A percentile compares a stretch with the other conserved stretches of the same genome.
These are phyloP conservation scores for Philopedon plagiatum DNA, from an alignment of 2,888 invertebrate genomes.

Conservation along the genomic window DNA sequence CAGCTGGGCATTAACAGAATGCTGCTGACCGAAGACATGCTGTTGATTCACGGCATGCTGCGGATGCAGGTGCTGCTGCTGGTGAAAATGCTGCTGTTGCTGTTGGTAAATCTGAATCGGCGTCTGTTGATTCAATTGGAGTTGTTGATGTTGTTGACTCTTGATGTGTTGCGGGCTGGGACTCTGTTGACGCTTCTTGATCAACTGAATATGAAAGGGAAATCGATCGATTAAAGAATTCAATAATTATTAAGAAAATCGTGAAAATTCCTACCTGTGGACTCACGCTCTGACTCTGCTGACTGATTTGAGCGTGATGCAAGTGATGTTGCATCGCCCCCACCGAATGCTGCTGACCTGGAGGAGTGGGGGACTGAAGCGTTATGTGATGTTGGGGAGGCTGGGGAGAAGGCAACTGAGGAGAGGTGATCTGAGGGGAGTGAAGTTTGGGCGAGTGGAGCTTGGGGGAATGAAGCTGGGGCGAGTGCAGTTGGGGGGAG, in stretches of 20 bases:
- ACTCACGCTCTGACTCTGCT: slow-evolving; percentile 24
- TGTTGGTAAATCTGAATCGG: slow-evolving; percentile 41
- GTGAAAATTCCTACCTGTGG: slow-evolving; percentile 30
- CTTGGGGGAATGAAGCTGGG: slow-evolving; percentile 48
- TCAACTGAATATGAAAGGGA: too few relatives aligned
- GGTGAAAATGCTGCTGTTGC: slow-evolving; percentile 56
- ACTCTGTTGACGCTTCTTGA: slow-evolving; percentile 30
- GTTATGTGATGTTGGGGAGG: slow-evolving; percentile 31
- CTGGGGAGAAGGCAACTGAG: slow-evolving; percentile 55
- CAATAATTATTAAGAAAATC: too few relatives aligned
- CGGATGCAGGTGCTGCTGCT: slow-evolving; percentile 59
- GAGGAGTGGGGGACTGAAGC: neutral
- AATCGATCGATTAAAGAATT: too few relatives aligned
- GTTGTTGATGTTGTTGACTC: slow-evolving; percentile 57
- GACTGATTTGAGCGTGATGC: slow-evolving; percentile 24
- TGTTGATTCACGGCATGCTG: slow-evolving; percentile 43
- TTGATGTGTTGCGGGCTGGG: slow-evolving; percentile 51
- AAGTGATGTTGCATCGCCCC: slow-evolving; percentile 27
- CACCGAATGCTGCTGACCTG: slow-evolving; percentile 13
- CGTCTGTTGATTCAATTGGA: slow-evolving; percentile 38
- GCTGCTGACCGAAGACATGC: slow-evolving; percentile 60
- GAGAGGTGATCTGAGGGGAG: slow-evolving; percentile 39
- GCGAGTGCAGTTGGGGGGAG: slow-evolving; percentile 52
- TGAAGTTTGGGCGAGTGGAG: slow-evolving; percentile 36
- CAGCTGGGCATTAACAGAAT: slow-evolving; percentile 53